A percentile compares a stretch with the other conserved stretches of the same genome.
Evolutionary conservation across 2,888 invertebrate species (phyloP).

Genomic region (Synergus laeviventris): DNA sequence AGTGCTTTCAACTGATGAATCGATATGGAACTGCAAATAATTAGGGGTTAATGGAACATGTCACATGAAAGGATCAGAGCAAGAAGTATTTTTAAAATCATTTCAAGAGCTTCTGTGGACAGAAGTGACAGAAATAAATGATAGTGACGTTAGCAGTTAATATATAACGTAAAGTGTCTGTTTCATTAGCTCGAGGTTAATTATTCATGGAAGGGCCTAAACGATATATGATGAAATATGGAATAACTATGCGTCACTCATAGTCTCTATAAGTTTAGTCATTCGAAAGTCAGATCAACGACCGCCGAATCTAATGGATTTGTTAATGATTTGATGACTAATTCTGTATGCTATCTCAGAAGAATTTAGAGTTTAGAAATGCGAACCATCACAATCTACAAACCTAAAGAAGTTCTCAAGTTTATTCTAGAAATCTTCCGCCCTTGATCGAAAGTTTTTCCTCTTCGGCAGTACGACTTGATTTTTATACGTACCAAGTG

Average conservation of each 20-base stretch:
- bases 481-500: constrained; percentile 32
- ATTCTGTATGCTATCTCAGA: neutral
- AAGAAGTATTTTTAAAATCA: constrained; percentile 16
- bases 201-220: constrained; percentile 20
- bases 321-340: neutral
- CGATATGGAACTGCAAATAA: neutral
- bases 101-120: neutral
- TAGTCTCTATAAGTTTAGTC: neutral
- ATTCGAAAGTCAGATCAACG: neutral
- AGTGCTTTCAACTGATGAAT: neutral
- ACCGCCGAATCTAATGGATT: neutral
- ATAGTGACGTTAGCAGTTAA: neutral
- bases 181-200: neutral
- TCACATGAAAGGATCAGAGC: too few relatives aligned
- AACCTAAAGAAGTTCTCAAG: too few relatives aligned
- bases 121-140: constrained; percentile 28
- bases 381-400: neutral
- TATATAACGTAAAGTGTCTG: neutral
- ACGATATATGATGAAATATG: constrained; percentile 15
- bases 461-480: neutral
- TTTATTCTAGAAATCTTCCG: neutral
- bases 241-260: neutral
- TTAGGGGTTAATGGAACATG: neutral
- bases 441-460: constrained; percentile 34
- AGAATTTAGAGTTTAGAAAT: neutral